A percentile compares a stretch with the other conserved stretches of the same genome.
Evolutionary conservation across 2,113 vertebrate genomes (phyloP).

Genomic region (Fregata magnificens): DNA sequence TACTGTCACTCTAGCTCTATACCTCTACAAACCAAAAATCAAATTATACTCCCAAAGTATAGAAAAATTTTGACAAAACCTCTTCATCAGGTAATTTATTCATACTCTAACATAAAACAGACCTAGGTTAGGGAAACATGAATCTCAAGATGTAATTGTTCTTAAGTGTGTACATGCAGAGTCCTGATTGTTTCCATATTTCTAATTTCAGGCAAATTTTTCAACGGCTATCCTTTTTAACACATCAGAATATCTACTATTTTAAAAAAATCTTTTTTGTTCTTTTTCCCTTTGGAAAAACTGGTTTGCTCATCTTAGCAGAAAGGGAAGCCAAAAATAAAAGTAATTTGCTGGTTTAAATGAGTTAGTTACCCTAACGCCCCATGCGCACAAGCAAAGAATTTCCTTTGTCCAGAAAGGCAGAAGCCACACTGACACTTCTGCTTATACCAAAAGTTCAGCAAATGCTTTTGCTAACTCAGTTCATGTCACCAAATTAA

Average conservation of each 20-base stretch:
- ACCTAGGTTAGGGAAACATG: neutral
- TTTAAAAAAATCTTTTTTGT: neutral
- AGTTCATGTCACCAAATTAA: neutral
- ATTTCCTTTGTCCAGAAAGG: neutral
- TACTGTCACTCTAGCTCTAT: neutral
- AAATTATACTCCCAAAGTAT: neutral
- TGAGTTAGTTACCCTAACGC: neutral
- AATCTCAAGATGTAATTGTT: neutral
- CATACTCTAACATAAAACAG: neutral
- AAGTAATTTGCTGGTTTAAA: neutral
- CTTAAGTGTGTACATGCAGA: neutral
- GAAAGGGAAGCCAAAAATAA: neutral
- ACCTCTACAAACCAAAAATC: neutral
- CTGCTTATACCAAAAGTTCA: neutral
- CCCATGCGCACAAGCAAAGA: neutral
- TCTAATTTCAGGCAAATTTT: neutral
- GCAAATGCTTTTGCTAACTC: neutral
- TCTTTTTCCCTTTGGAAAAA: neutral
- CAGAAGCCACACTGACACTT: neutral
- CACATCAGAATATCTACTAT: neutral
- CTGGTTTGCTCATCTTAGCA: neutral
- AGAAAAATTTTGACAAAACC: neutral
- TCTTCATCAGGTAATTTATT: neutral
- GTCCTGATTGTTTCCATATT: neutral
- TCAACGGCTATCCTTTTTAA: neutral